These are phyloP conservation scores for Empidonax alnorum DNA, from an alignment of 2,113 vertebrate species.

Conservation along the genomic window DNA sequence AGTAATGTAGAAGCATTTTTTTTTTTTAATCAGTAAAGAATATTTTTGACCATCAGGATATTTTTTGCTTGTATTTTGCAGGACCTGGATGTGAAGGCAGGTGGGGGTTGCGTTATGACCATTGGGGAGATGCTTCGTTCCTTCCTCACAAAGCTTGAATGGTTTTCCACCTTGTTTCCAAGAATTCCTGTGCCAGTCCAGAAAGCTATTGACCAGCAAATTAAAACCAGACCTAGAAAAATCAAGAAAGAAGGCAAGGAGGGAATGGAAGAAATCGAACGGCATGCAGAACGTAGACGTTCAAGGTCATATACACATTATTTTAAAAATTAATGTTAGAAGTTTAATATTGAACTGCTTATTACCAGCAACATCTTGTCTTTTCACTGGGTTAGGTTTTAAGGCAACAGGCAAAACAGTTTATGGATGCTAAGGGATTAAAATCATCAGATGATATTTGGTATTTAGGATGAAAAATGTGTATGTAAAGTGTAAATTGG, in stretches of 20 bases:
- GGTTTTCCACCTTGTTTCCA: conserved; percentile 98
- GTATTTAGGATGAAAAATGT: background rate
- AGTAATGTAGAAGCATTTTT: conserved; percentile 69
- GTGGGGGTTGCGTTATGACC: conserved; percentile 97
- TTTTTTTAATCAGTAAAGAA: background rate
- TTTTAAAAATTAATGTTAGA: background rate
- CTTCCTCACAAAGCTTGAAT: conserved; percentile 97
- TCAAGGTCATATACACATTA: conserved; percentile 80
- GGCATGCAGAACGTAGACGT: conserved; percentile 84
- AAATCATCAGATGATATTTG: background rate
- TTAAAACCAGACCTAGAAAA: conserved; percentile 94
- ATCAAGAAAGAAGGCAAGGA: conserved; percentile 86
- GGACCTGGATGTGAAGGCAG: conserved; percentile 98
- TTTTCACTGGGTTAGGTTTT: background rate
- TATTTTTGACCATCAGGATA: conserved; percentile 71
- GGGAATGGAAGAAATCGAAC: conserved; percentile 81
- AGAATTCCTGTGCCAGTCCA: conserved; percentile 98
- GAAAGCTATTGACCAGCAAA: conserved; percentile 94
- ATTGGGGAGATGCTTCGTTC: conserved; percentile 98
- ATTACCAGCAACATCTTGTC: fast-evolving
- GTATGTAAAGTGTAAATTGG: background rate
- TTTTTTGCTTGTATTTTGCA: conserved; percentile 79
- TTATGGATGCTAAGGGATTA: background rate
- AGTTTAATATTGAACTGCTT: background rate
- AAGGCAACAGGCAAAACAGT: background rate